Evolutionary conservation across 2,113 vertebrate species (phyloP), one percentile per base, ranked within the genome.

Genomic region (Pipa parva): DNA sequence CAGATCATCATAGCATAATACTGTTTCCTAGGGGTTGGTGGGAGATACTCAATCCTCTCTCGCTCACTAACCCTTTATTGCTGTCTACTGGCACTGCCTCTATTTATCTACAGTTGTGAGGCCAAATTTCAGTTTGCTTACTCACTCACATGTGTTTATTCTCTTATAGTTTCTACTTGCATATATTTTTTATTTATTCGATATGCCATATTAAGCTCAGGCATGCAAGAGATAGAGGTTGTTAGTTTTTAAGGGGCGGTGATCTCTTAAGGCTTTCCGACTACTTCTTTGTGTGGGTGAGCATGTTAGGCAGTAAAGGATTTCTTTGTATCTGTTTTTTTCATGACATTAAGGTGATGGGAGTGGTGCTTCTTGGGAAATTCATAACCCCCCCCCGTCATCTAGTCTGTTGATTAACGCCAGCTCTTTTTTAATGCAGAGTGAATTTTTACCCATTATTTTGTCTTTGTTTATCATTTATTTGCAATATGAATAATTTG

Each of bases 261-360:
- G 63, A 51, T 65, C 63, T 65, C 33, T 20, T 42, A 37, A 39
- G 49, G 61, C 63, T 64, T 28, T 48, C 21, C 57, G 63, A 55
- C 63, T 45, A 55, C 29, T 48, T 63, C 63, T 64, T 55, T 64
- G 63, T 64, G 63, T 45, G 50, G 63, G 46, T 54, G 4, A 27
- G 54, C 63, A 48, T 57, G 48, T 57, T 66, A 46, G 45, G 52
- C 63, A 25, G 37, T 26, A 24, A 58, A 58, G 52, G 28, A 59
- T 59, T 48, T 67, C 63, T 67, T 67, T 67, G 63, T 67, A 55
- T 67, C 54, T 39, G 33, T 63, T 64, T 55, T 55, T 50, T 55
- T 55, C 24, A 36, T 29, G 13, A 67, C 54, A 49, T 33, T 67
- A 36, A 48, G 54, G 45, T 26, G 37, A 29, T 58, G 63, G 63